Base-by-base conservation (phyloP, 2,113 vertebrate species). In the Tapirus terrestris region DNA sequence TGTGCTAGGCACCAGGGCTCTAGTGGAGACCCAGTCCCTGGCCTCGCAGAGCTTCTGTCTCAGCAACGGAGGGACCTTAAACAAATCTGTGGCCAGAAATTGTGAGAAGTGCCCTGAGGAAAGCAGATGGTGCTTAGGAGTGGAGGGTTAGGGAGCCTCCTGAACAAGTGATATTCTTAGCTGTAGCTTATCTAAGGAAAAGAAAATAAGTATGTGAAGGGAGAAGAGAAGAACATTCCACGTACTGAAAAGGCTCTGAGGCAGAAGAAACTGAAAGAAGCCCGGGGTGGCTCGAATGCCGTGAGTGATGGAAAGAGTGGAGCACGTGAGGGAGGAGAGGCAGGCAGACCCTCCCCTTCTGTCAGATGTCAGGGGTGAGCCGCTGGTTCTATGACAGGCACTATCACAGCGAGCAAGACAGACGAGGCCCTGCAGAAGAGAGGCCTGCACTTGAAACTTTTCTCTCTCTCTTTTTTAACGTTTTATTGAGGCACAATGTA, bases 341-440 rank as follows among this genome's bases (percentile, higher is more conserved):
- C 20, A 1, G 18, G 53, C 1, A 6, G 84, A 16, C 36, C 48
- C 11, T 33, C 36, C 39, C 4, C 31, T 29, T 36, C 29, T 29
- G 23, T 88, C 12, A 13, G 31, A 21, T 31, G 27, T 31, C 2
- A 2, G 21, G 27, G 58, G 48, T 48, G 31, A 25, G 36, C 25
- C 1, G 0, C 48, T 5, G 3, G 6, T 7, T 23, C 63, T 16
- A 2, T 4, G 31, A 14, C 39, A 36, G 83, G 23, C 1, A 11
- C 39, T 27, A 2, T 43, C 58, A 29, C 75, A 48, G 13, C 8
- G 17, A 68, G 39, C 80, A 45, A 63, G 82, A 48, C 63, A 53
- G 27, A 29, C 21, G 2, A 75, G 10, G 29, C 31, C 45, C 56
- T 87, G 75, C 68, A 25, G 43, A 61, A 60, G n/a, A n/a, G 75